Evolutionary conservation across 2,888 invertebrate species (phyloP).

Genomic region (Chrysotoxum bicinctum): DNA sequence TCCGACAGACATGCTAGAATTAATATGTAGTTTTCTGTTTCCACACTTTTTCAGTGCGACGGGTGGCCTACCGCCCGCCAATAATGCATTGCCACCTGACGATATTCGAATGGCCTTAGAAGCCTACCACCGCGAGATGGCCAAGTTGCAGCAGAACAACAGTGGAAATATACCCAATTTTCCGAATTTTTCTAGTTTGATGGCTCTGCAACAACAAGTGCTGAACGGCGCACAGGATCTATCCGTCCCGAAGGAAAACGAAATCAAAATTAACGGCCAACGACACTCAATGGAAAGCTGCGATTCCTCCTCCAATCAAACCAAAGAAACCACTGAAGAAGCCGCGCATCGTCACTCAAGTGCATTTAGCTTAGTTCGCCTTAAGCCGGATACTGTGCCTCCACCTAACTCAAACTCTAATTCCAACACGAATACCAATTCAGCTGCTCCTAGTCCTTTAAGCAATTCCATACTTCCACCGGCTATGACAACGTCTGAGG

Average conservation of each 20-base stretch:
- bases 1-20: conserved; percentile 75
- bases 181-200: conserved; percentile 85
- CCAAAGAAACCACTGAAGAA: conserved; percentile 73
- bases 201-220: conserved; percentile 90
- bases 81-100: conserved; percentile 82
- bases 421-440: conserved; percentile 83
- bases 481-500: conserved; percentile 90
- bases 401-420: conserved; percentile 69
- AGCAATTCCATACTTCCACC: conserved; percentile 94
- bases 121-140: conserved; percentile 95
- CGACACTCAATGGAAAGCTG: conserved; percentile 77
- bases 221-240: conserved; percentile 91
- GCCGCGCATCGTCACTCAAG: conserved; percentile 81
- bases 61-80: conserved; percentile 80
- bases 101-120: conserved; percentile 95
- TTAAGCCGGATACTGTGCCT: conserved; percentile 86
- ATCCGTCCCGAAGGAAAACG: conserved; percentile 90
- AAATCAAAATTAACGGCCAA: conserved; percentile 82
- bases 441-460: conserved; percentile 91
- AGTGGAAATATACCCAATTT: conserved; percentile 84
- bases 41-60: conserved; percentile 90
- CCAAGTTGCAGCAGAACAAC: conserved; percentile 89
- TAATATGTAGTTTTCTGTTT: conserved; percentile 87
- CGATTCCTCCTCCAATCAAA: conserved; percentile 56
- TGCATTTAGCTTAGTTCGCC: conserved; percentile 93